Conservation (phyloP, 2,113 vertebrate genomes). For the Limanda limanda region DNA sequence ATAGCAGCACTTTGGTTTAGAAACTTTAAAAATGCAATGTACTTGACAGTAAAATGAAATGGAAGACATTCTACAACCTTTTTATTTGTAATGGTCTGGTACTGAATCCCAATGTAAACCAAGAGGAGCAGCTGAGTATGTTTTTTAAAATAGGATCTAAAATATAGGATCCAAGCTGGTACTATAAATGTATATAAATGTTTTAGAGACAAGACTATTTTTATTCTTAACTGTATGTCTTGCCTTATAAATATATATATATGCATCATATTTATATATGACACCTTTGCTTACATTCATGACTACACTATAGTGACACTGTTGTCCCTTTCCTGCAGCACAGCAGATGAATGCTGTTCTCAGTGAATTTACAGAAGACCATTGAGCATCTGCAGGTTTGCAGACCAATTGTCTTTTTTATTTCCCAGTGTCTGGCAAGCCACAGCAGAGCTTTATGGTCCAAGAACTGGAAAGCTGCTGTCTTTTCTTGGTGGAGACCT, state of each 20-base stretch:
- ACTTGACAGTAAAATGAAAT: slow-evolving; percentile 61
- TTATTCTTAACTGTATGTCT: background rate
- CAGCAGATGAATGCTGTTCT: slow-evolving; percentile 33
- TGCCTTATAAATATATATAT: background rate
- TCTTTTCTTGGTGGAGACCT: slow-evolving; percentile 45
- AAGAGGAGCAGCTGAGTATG: slow-evolving; percentile 2
- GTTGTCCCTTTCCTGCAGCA: slow-evolving; percentile 22
- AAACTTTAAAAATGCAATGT: slow-evolving; percentile 56
- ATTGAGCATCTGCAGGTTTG: slow-evolving; percentile 56
- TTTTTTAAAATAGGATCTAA: background rate
- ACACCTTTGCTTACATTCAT: slow-evolving; percentile 6
- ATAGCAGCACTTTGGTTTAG: slow-evolving; percentile 61
- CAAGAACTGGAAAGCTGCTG: slow-evolving; percentile 49
- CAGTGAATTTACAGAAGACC: slow-evolving; percentile 44
- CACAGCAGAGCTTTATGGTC: slow-evolving; percentile 41
- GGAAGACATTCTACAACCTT: slow-evolving; percentile 40
- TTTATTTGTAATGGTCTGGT: slow-evolving; percentile 26
- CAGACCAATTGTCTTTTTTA: slow-evolving; percentile 55
- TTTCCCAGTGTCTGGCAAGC: slow-evolving; percentile 52
- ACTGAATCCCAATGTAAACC: slow-evolving; percentile 33
- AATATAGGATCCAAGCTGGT: background rate
- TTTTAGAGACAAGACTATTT: background rate
- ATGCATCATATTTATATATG: background rate
- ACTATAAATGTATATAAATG: background rate
- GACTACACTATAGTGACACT: background rate